Evolutionary conservation across 2,888 invertebrate genomes (phyloP).

Genomic region (Harpagoxenus sublaevis): DNA sequence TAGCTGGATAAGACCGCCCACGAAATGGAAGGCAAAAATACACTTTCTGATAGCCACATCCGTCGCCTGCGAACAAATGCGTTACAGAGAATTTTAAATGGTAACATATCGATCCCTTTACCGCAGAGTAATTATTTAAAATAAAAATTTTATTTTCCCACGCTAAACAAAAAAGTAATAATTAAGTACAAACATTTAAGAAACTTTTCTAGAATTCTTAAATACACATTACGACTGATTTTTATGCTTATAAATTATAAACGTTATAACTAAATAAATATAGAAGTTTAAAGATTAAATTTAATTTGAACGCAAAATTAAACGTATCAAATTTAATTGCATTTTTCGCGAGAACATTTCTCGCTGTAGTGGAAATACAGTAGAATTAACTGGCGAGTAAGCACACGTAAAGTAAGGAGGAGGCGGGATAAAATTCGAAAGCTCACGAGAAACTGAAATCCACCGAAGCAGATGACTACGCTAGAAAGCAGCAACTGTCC

Average conservation of each 20-base stretch:
- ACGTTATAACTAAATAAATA: background rate
- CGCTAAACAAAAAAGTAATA: background rate
- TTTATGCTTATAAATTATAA: background rate
- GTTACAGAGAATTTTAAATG: background rate
- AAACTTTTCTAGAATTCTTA: conserved; percentile 3
- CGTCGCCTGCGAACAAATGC: conserved; percentile 58
- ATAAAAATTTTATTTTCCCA: background rate
- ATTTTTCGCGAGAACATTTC: background rate
- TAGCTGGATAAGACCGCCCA: conserved; percentile 69
- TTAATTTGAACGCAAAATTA: background rate
- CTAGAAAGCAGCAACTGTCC: conserved; percentile 74
- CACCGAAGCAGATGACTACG: conserved; percentile 71
- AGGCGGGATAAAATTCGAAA: background rate
- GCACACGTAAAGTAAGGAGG: background rate
- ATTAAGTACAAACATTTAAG: background rate
- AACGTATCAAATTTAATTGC: background rate
- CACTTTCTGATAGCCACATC: conserved; percentile 60
- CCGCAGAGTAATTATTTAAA: background rate
- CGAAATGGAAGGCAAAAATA: conserved; percentile 70
- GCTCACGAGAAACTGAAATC: conserved; percentile 72
- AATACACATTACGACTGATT: background rate
- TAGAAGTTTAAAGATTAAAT: background rate
- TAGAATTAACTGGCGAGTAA: background rate
- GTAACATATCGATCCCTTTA: background rate
- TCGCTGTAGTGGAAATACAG: background rate